Percentiles rank a stretch among this genome's conserved stretches.
Conservation (phyloP, 2,113 vertebrate genomes). For the Pao palembangensis region DNA sequence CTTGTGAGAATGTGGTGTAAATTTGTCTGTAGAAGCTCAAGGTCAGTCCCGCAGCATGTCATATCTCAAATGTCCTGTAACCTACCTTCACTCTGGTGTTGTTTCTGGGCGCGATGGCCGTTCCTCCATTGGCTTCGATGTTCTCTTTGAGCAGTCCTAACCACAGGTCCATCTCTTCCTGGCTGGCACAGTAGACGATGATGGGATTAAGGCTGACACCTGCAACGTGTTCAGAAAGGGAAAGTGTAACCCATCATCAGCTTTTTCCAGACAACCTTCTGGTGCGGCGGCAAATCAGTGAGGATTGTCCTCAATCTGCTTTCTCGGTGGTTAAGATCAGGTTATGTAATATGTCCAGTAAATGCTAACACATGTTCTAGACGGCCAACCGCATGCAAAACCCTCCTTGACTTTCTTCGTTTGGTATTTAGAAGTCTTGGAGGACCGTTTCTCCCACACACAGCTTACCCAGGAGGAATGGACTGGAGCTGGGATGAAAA, state of each 20-base stretch:
- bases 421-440: constrained; percentile 33
- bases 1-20: too few species aligned
- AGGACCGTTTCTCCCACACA: constrained; percentile 42
- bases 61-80: background rate
- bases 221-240: constrained; percentile 55
- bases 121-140: constrained; percentile 81
- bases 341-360: constrained; percentile 34
- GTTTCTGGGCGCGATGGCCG: constrained; percentile 44
- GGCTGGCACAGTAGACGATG: constrained; percentile 84
- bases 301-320: constrained; percentile 2
- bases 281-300: constrained; percentile 10
- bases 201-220: constrained; percentile 88
- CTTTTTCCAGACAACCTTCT: constrained; percentile 6
- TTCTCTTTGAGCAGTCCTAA: constrained; percentile 88
- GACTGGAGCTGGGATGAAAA: constrained; percentile 41
- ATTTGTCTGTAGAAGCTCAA: background rate
- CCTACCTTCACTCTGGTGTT: constrained; percentile 71
- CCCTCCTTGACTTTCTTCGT: constrained; percentile 27
- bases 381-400: constrained; percentile 34
- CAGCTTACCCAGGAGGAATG: constrained; percentile 52
- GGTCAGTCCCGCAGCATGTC: background rate
- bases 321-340: background rate
- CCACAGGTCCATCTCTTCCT: constrained; percentile 84
- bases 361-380: constrained; percentile 39
- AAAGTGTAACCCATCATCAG: constrained; percentile 4